Base-by-base conservation (phyloP, 2,113 vertebrate species). In the Pogonocichla stellata region DNA sequence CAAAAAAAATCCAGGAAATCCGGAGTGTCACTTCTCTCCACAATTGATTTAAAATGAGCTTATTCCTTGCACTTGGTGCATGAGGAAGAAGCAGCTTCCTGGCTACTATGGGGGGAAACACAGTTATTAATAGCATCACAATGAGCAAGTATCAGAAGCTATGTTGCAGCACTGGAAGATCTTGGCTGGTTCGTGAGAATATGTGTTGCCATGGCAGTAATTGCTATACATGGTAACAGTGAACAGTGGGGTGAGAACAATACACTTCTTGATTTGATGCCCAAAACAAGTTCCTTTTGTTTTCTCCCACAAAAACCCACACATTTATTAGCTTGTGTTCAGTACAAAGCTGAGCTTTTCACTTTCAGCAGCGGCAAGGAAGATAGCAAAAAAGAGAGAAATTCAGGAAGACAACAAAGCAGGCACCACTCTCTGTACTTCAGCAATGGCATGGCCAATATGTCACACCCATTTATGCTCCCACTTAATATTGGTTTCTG, bases 81-180 rank as follows among this genome's bases (percentile, higher is more conserved):
- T 47, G 48, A 94, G 93, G 95, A 96, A 94, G 87, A 95, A 93
- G 86, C 86, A 95, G 91, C 83, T 93, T 96, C 96, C 92, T 93
- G 93, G 90, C 88, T 92, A 45, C 0, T 1, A 87, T 26, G 34
- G 51, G 78, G 74, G 71, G 31, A 54, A 92, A 70, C n/a, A 83
- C 31, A 78, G 94, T 82, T 94, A 96, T 96, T 95, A 97, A 96
- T 95, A 97, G 95, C 87, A 90, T 4, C 79, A 95, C 90, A 95
- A 93, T 83, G 88, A 95, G 91, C 58, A 79, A 94, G 65, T 74
- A 93, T 91, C 84, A 95, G 79, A 95, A 96, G 80, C 91, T 89
- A 87, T 77, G 77, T 10, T 77, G 53, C 61, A 95, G 86, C 77
- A 47, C 57, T 87, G 78, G 61, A 94, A 89, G 90, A 65, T 91